A percentile compares a stretch with the other conserved stretches of the same genome.
These are phyloP conservation scores for Butorides virescens DNA, from an alignment of 2,113 vertebrate genomes.

Conservation along the genomic window DNA sequence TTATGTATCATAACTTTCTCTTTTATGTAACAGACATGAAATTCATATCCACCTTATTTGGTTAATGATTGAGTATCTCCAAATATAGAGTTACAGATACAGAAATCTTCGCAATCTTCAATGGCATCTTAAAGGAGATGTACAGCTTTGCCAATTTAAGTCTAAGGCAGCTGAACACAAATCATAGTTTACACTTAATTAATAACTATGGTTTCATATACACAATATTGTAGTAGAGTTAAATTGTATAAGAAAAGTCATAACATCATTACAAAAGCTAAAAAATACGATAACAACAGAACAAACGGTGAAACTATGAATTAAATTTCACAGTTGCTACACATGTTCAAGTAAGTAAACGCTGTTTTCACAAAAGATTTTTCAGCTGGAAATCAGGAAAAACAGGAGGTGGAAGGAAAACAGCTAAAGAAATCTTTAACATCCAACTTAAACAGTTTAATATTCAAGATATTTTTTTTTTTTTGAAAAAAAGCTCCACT, in stretches of 20 bases:
- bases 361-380: not conserved
- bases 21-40: not conserved
- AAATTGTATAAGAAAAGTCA: not conserved
- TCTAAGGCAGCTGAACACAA: conserved; percentile 38
- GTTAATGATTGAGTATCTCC: conserved; percentile 35
- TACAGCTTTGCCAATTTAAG: conserved; percentile 35
- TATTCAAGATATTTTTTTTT: not conserved
- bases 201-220: conserved; percentile 7
- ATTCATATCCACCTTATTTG: conserved; percentile 25
- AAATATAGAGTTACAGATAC: not conserved
- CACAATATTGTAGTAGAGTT: conserved; percentile 39
- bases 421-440: not conserved
- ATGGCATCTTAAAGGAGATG: not conserved
- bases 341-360: not conserved
- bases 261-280: not conserved
- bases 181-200: conserved; percentile 27
- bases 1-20: not conserved
- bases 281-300: not conserved
- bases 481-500: not conserved
- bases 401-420: not conserved
- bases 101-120: conserved; percentile 30
- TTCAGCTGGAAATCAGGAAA: not conserved
- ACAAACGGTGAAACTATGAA: not conserved
- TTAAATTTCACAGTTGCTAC: not conserved
- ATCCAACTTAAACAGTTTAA: not conserved